Evolutionary conservation across 2,888 invertebrate species (phyloP).

Genomic region (Anthophora plumipes): DNA sequence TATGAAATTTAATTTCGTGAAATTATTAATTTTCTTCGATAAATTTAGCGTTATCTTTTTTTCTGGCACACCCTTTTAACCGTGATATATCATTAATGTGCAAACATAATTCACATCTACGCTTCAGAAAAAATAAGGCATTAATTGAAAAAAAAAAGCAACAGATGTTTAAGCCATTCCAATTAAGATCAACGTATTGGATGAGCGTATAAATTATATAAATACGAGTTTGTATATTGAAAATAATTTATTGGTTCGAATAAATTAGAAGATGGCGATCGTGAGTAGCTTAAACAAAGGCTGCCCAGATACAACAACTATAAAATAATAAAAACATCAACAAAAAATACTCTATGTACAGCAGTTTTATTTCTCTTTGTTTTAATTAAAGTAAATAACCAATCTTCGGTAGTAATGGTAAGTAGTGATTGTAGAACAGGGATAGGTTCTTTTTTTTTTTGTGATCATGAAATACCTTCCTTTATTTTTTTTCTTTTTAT

Average conservation of each 20-base stretch:
- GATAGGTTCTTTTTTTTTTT: constrained; percentile 59
- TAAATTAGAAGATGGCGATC: constrained; percentile 18
- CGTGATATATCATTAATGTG: constrained; percentile 46
- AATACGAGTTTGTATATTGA: background rate
- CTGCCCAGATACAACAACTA: constrained; percentile 65
- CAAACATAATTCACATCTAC: constrained; percentile 59
- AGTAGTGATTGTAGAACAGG: constrained; percentile 75
- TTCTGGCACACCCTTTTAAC: constrained; percentile 57
- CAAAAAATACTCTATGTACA: constrained; percentile 83
- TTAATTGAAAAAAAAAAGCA: constrained; percentile 58
- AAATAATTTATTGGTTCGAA: constrained; percentile 16
- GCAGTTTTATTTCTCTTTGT: constrained; percentile 81
- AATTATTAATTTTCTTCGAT: background rate
- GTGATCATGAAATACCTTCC: constrained; percentile 48
- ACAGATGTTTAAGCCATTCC: constrained; percentile 68
- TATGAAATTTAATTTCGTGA: constrained; percentile 19
- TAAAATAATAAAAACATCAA: constrained; percentile 79
- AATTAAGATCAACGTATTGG: constrained; percentile 34
- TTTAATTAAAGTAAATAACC: constrained; percentile 70
- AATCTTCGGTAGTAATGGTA: constrained; percentile 66
- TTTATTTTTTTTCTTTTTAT: constrained; percentile 42
- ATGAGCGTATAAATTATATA: constrained; percentile 9
- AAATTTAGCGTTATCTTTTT: constrained; percentile 34
- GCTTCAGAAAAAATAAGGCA: constrained; percentile 59
- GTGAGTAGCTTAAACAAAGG: constrained; percentile 71